Percentiles rank a stretch among this genome's conserved stretches.
Evolutionary conservation across 2,888 invertebrate species (phyloP).

Genomic region (Andrena marginata): DNA sequence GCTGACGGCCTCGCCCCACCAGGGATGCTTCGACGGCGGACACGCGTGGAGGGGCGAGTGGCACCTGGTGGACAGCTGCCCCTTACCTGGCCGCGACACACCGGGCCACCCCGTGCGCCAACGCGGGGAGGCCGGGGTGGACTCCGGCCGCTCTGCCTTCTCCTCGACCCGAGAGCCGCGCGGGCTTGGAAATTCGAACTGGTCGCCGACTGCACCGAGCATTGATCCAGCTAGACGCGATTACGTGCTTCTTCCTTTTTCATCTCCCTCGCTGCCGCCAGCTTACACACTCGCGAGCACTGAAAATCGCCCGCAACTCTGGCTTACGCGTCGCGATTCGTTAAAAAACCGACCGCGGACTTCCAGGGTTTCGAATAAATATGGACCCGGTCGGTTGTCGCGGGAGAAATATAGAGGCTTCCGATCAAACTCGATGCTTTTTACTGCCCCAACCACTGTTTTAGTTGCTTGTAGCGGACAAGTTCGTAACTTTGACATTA

Average conservation of each 20-base stretch:
- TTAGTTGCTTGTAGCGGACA: too few relatives aligned
- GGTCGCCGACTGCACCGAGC: conserved; percentile 64
- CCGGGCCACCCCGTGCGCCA: conserved; percentile 77
- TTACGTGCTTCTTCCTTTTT: conserved; percentile 39
- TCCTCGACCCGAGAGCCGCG: conserved; percentile 45
- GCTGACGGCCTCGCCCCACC: conserved; percentile 53
- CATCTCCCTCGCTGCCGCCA: not conserved
- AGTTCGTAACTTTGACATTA: too few relatives aligned
- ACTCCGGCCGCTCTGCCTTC: conserved; percentile 24
- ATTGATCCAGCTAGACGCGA: conserved; percentile 64
- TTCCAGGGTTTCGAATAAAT: too few relatives aligned
- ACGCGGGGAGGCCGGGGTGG: conserved; percentile 59
- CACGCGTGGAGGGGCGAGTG: conserved; percentile 64
- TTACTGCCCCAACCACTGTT: too few relatives aligned
- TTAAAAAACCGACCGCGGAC: too few relatives aligned
- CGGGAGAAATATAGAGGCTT: too few relatives aligned
- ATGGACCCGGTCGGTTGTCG: too few relatives aligned
- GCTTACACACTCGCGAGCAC: not conserved
- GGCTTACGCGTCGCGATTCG: not conserved
- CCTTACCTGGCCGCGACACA: conserved; percentile 80
- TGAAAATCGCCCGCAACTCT: not conserved
- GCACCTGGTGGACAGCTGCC: conserved; percentile 84
- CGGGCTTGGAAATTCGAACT: conserved; percentile 67
- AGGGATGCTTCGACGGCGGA: conserved; percentile 3
- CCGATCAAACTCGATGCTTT: too few relatives aligned